Evolutionary conservation across 2,797 vertebrate genomes (phyloP), one percentile per base, ranked within the genome.

Genomic region (Vespertilio murinus): DNA sequence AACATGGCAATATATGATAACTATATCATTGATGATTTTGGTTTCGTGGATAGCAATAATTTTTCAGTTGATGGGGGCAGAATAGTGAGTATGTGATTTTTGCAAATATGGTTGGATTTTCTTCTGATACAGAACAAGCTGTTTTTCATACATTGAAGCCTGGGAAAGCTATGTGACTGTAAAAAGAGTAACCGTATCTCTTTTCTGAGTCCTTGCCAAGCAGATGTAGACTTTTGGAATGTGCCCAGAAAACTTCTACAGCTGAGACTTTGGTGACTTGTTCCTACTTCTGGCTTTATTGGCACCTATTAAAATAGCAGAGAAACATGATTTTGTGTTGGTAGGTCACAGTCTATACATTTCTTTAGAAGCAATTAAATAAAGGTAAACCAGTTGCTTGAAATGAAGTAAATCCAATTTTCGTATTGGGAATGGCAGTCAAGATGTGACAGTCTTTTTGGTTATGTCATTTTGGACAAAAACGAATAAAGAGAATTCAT

Each of bases 161-260:
- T 98, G 98, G 98, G 98, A 98, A 98, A 98, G 98, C 98, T 98
- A 96, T 98, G 98, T 98, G 98, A 97, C 98, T 98, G 98, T 97
- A 98, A 97, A 98, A 98, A 97, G 98, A 98, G 98, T 98, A 98
- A 98, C 98, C 94, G 83, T 98, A 98, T 98, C 98, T 98, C 97
- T 98, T 84, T 98, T 97, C 98, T 98, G 98, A 98, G 97, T 97
- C 77, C 94, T 96, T 97, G 98, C 98, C 98, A 98, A 98, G 98
- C 98, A 98, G 98, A 99, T 98, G 98, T 98, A 98, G 98, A 97
- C 96, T 98, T 98, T 98, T 98, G 98, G 98, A 99, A 98, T 97
- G 97, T 96, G 94, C 97, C 98, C 98, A 98, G 98, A 97, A 97
- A 97, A 98, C 98, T 98, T 98, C 96, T 97, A 97, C 95, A 96